These are phyloP conservation scores for Oxygymnocypris stewartii DNA, from an alignment of 2,113 vertebrate genomes.

Conservation along the genomic window DNA sequence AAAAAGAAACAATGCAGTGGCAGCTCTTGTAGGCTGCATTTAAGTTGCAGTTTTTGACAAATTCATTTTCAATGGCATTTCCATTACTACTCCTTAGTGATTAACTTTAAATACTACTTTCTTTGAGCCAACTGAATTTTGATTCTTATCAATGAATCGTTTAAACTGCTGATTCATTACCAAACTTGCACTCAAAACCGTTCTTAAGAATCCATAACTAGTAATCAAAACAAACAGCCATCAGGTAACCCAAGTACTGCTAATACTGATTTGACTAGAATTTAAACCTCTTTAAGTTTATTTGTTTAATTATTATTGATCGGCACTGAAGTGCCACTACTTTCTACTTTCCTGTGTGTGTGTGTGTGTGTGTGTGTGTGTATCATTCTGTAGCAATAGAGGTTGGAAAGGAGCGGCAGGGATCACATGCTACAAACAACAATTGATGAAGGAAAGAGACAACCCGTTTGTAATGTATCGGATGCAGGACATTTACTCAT, in stretches of 20 bases:
- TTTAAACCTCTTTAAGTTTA: not conserved
- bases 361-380: not conserved
- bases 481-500: constrained; percentile 39
- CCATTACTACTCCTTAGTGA: not conserved
- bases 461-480: constrained; percentile 13
- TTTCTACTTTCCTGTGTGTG: not conserved
- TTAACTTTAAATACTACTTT: not conserved
- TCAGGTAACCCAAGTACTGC: not conserved
- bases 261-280: not conserved
- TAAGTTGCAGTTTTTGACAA: not conserved
- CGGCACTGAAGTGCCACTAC: not conserved
- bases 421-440: not conserved
- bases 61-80: not conserved
- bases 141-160: not conserved
- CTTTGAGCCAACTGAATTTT: not conserved
- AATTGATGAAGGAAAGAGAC: not conserved
- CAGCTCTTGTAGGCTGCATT: not conserved
- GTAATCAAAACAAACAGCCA: not conserved
- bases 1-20: too few species aligned
- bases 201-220: constrained; percentile 1
- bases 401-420: not conserved
- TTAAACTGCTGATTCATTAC: not conserved
- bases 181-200: not conserved
- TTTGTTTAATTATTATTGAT: not conserved
- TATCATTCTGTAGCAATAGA: not conserved